phyloP scores from a whole-genome alignment of 2,888 invertebrate genomes.

The Dilophus febrilis region DNA sequence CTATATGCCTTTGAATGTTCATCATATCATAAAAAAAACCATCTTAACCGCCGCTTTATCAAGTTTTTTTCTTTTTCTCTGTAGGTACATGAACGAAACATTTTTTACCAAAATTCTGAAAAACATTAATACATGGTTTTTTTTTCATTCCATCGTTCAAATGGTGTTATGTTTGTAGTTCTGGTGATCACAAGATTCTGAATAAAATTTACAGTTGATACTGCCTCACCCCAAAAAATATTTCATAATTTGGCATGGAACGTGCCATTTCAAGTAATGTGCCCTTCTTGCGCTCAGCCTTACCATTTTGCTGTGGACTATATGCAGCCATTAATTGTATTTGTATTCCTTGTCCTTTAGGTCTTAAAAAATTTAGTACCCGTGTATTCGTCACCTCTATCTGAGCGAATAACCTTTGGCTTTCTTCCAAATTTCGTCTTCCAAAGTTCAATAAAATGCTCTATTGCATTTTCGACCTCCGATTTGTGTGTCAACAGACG shows the following conservation, averaged over 20 bases:
- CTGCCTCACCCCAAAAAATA: constrained; percentile 18
- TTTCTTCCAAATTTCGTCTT: constrained; percentile 10
- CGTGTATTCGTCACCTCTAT: no score
- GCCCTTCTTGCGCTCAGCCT: constrained; percentile 13
- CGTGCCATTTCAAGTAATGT: constrained; percentile 13
- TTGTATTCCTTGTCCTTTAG: constrained; percentile 14
- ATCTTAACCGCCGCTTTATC: no score
- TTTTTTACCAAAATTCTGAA: no score
- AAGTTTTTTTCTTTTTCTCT: no score
- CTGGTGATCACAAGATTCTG: no score
- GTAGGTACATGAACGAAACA: no score
- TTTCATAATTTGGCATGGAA: no score
- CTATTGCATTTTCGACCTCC: constrained; percentile 10
- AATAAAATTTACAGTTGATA: constrained; percentile 12
- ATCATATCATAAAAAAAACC: no score
- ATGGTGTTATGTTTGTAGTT: no score
- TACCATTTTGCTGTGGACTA: constrained; percentile 15
- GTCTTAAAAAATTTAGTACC: constrained; percentile 9
- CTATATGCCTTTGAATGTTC: no score
- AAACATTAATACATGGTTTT: no score
- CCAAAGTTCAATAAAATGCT: constrained; percentile 9
- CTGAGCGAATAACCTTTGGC: constrained; percentile 10
- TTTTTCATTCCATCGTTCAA: no score
- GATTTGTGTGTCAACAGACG: constrained; percentile 14
- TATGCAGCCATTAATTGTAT: constrained; percentile 11